phyloP scores from a whole-genome alignment of 2,113 vertebrate species.

The Glaucomys volans region DNA sequence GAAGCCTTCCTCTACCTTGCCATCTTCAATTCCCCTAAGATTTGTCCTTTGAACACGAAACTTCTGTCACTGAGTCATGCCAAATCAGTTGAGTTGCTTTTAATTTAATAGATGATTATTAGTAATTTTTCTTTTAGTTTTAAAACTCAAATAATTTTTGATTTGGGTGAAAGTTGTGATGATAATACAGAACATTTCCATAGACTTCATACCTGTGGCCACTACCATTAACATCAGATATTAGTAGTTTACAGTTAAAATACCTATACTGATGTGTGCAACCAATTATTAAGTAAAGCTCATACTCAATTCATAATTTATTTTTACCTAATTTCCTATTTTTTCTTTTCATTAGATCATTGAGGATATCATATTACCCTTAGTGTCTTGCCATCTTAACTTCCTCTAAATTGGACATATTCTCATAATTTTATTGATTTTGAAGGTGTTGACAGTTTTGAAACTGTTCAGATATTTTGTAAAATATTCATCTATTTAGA shows the following conservation, averaged over 20 bases:
- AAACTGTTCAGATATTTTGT: not conserved
- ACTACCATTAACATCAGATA: not conserved
- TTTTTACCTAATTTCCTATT: not conserved
- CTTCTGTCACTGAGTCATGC: not conserved
- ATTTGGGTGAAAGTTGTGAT: not conserved
- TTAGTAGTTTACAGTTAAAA: not conserved
- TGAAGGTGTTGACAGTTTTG: not conserved
- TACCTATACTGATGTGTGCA: not conserved
- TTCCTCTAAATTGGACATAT: not conserved
- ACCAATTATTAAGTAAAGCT: not conserved
- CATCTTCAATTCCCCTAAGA: not conserved
- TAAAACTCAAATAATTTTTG: not conserved
- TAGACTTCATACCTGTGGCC: not conserved
- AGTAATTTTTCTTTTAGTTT: not conserved
- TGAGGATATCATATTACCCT: not conserved
- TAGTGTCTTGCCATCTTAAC: not conserved
- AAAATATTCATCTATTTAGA: not conserved
- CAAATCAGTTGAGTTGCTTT: not conserved
- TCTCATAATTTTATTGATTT: not conserved
- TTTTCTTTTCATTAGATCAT: not conserved
- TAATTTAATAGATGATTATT: not conserved
- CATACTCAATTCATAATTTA: not conserved
- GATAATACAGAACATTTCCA: not conserved
- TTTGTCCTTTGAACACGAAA: not conserved
- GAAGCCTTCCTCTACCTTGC: too few relatives aligned